phyloP scores from a whole-genome alignment of 2,888 invertebrate genomes.

The Eudemis profundana region DNA sequence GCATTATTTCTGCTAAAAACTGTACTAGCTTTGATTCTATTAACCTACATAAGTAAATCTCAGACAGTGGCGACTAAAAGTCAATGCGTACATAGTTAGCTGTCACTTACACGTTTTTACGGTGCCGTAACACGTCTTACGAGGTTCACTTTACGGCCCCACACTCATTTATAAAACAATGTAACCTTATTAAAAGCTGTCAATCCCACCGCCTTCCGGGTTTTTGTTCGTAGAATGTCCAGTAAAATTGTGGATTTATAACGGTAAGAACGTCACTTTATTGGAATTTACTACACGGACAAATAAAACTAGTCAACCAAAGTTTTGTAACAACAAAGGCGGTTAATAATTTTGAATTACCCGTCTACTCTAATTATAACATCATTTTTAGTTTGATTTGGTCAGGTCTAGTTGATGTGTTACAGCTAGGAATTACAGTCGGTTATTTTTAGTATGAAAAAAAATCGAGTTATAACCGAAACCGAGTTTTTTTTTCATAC shows the following conservation, averaged over 20 bases:
- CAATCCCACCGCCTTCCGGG: slow-evolving; percentile 9
- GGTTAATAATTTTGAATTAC: too few relatives aligned
- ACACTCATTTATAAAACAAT: slow-evolving; percentile 54
- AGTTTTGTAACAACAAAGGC: too few relatives aligned
- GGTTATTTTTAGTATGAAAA: too few relatives aligned
- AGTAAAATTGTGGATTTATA: background rate
- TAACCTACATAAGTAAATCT: slow-evolving; percentile 43
- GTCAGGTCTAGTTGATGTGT: too few relatives aligned
- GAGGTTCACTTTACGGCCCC: slow-evolving; percentile 57
- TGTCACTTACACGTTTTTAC: slow-evolving; percentile 73
- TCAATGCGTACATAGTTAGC: slow-evolving; percentile 64
- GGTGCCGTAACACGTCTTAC: slow-evolving; percentile 65
- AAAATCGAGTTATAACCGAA: too few relatives aligned
- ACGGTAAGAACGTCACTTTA: background rate
- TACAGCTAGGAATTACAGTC: too few relatives aligned
- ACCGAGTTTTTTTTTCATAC: too few relatives aligned
- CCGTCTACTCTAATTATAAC: too few relatives aligned
- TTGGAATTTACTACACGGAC: background rate
- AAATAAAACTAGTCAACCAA: too few relatives aligned
- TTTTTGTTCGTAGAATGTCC: slow-evolving; percentile 21
- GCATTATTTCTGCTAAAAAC: background rate
- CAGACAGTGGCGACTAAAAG: slow-evolving; percentile 66
- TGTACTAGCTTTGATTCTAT: background rate
- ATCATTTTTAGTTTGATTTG: too few relatives aligned
- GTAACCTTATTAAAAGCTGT: slow-evolving; percentile 41